Base-by-base conservation (phyloP, 2,113 vertebrate genomes). In the Lagopus leucura region DNA sequence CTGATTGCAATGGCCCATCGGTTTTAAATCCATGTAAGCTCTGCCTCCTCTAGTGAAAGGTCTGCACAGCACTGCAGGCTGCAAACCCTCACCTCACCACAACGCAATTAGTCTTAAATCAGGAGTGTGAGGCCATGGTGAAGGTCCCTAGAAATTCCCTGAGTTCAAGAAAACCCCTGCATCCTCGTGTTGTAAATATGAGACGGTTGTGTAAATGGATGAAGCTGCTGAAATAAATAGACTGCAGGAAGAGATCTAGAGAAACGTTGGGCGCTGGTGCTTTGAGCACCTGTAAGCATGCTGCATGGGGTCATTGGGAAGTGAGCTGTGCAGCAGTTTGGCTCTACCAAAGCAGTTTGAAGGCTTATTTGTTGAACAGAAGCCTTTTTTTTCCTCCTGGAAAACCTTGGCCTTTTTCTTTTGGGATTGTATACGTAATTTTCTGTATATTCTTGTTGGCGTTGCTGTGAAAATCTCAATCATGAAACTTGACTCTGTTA, bases 31-130 rank as follows among this genome's bases (percentile, higher is more conserved):
- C 10, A 2, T 11, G 8, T 45, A 3, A 54, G 7, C 16, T 27
- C 52, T 58, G n/a, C 36, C n/a, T 86, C 38, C n/a, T 50, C 20
- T 30, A 25, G 34, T 10, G 10, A 20, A 75, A 32, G 25, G 5
- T 67, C 34, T 52, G 81, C 3, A 1, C 6, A 7, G 58, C 0
- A 0, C 7, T 42, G 42, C 34, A 13, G 36, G 0, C 40, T 2
- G 1, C 12, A 22, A 76, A 52, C 32, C 30, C 7, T 38, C 38
- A 40, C 36, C 24, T 14, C 38, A 28, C 22, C 8, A 28, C 40
- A 25, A 5, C 0, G 12, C 47, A 55, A 60, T 60, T 19, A 38
- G 9, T 38, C 66, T 69, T 79, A 10, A 60, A 84, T 73, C 0
- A 13, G 34, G 24, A 60, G 7, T 1, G 13, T 16, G 66, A 30